Evolutionary conservation across 2,797 vertebrate genomes (phyloP).

Genomic region (Natrix natrix): DNA sequence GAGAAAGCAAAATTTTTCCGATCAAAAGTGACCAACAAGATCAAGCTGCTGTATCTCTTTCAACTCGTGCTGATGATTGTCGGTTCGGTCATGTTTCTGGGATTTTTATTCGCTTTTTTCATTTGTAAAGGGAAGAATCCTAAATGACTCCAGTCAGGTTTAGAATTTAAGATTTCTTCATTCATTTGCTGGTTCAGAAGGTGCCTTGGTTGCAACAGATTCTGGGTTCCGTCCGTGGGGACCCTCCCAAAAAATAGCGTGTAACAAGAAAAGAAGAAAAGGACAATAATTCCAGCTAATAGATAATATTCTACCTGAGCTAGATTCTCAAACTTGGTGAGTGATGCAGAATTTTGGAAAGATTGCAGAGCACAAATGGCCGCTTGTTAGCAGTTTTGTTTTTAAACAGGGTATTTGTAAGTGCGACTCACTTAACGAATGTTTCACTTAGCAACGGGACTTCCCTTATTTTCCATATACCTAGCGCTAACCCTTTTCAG

Average conservation of each 20-base stretch:
- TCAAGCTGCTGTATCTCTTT: conserved; percentile 71
- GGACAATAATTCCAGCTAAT: neutral
- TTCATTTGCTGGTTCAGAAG: neutral
- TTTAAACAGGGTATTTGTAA: neutral
- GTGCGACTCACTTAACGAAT: too few relatives aligned
- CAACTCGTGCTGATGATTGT: conserved; percentile 73
- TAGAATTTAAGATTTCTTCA: neutral
- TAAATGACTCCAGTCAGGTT: conserved; percentile 63
- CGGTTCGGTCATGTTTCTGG: conserved; percentile 71
- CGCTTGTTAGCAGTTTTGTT: neutral
- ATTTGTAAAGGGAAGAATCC: conserved; percentile 58
- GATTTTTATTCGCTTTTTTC: conserved; percentile 71
- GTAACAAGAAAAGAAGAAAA: neutral
- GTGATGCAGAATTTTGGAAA: neutral
- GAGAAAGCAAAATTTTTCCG: conserved; percentile 83
- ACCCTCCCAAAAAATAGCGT: neutral
- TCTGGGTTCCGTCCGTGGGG: neutral
- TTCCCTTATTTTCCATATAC: neutral
- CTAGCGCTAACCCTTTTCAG: neutral
- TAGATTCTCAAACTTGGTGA: neutral
- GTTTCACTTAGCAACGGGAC: neutral
- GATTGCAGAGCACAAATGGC: neutral
- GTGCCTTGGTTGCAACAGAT: neutral
- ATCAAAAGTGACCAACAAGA: conserved; percentile 69
- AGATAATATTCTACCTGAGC: neutral